Evolutionary conservation across 2,888 invertebrate genomes (phyloP), one percentile per base, ranked within the genome.

Genomic region (Torymus auratus): DNA sequence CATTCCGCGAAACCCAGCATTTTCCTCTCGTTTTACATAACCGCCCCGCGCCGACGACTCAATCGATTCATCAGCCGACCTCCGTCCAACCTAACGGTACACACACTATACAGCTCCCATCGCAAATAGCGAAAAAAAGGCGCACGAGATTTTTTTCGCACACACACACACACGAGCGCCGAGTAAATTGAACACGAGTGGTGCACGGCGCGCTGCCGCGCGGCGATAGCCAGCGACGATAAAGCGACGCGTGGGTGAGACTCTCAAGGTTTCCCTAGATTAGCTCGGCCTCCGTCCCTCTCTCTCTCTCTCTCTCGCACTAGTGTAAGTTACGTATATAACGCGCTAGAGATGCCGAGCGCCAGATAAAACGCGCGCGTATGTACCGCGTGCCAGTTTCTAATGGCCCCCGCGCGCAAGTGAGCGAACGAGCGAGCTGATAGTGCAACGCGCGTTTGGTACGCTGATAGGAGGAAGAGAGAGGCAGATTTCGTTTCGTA

Each of bases 221-320:
- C 7, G 1, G 56, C 14, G 72, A 76, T 68, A 76, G 62, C 62
- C 55, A 23, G 7, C 79, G 67, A 23, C 77, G 80, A 80, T 79
- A 81, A 81, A 73, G 71, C 72, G 58, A 61, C 79, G 84, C 83
- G 83, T 84, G 82, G 83, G 85, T 83, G 85, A 83, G 83, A 50
- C 80, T 71, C 81, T 78, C 85, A 84, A 85, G 86, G 86, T 85
- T 84, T 82, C 82, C 82, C 84, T 83, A 83, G 85, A 84, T 85
- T 84, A 85, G 83, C 84, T 83, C 80, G 83, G 84, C 84, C 84
- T 84, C 84, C 83, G 82, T 81, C 76, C 80, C 56, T 81, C 81
- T 83, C 80, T 79, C 52, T 64, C n/a, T 53, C 52, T 68, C 67
- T 67, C 53, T 67, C 70, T 41, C 41, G 7, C 41, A 41, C 41